These are phyloP conservation scores for Marcusenius ussheri DNA, from an alignment of 2,113 vertebrate genomes.

Conservation along the genomic window DNA sequence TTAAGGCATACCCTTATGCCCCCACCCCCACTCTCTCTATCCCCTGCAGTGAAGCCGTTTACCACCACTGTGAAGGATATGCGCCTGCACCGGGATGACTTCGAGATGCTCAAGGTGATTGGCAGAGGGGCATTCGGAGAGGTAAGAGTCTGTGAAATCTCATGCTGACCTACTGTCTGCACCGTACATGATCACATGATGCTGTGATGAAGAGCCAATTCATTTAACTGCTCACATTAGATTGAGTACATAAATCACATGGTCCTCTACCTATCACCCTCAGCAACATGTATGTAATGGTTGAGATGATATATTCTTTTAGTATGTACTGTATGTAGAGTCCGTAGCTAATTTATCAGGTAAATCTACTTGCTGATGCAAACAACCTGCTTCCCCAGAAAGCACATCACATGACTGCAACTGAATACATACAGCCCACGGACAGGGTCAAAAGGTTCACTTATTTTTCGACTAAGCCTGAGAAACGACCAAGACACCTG, in stretches of 20 bases:
- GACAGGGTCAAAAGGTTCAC: neutral
- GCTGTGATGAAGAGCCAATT: neutral
- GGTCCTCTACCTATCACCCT: neutral
- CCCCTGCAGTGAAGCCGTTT: constrained; percentile 39
- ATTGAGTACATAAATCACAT: neutral
- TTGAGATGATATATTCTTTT: neutral
- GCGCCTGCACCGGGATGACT: constrained; percentile 64
- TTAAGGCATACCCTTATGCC: constrained; percentile 17
- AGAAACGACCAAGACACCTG: neutral
- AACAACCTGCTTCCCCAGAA: neutral
- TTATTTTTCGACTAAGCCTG: neutral
- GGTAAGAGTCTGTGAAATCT: constrained; percentile 40
- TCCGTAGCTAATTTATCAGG: neutral
- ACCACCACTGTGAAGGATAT: constrained; percentile 52
- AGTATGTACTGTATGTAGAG: neutral
- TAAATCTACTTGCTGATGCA: neutral
- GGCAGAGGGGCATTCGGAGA: constrained; percentile 68
- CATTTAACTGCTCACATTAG: neutral
- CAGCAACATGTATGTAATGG: neutral
- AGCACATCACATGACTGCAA: neutral
- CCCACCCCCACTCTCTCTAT: constrained; percentile 17
- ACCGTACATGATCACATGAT: neutral
- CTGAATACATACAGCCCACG: neutral
- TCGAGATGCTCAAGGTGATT: constrained; percentile 71
- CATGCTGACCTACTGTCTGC: neutral